A percentile compares a stretch with the other conserved stretches of the same genome.
Evolutionary conservation across 2,888 invertebrate species (phyloP).

Genomic region (Gari tellinella): DNA sequence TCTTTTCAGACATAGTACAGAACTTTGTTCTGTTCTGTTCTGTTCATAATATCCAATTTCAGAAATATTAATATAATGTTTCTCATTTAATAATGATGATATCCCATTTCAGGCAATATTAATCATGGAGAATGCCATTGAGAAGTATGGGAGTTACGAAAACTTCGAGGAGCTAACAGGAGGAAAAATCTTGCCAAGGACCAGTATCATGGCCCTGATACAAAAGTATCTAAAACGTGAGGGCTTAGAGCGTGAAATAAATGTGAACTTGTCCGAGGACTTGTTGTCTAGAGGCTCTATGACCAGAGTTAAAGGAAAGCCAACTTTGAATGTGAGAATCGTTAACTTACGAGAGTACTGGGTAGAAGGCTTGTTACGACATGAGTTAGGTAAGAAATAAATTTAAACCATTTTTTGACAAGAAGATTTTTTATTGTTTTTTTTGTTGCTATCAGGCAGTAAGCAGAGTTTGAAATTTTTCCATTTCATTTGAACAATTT

Average conservation of each 20-base stretch:
- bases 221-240: constrained; percentile 74
- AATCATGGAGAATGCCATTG: constrained; percentile 77
- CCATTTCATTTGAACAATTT: no score
- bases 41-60: no score
- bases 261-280: constrained; percentile 75
- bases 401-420: no score
- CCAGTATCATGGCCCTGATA: constrained; percentile 71
- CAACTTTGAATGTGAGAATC: constrained; percentile 77
- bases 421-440: no score
- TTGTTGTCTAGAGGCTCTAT: constrained; percentile 80
- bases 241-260: constrained; percentile 70
- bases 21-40: no score
- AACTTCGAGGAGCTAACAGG: constrained; percentile 78
- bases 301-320: constrained; percentile 77
- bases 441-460: no score
- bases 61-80: no score
- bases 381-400: constrained; percentile 80
- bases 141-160: constrained; percentile 78
- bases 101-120: constrained; percentile 74
- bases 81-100: no score
- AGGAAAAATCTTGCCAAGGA: constrained; percentile 71
- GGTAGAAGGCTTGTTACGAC: constrained; percentile 79
- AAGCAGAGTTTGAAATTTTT: no score
- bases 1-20: no score
- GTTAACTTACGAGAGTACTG: constrained; percentile 78